phyloP scores from a whole-genome alignment of 64 coral and sea anemone genomes.

The Astreopora myriophthalma region DNA sequence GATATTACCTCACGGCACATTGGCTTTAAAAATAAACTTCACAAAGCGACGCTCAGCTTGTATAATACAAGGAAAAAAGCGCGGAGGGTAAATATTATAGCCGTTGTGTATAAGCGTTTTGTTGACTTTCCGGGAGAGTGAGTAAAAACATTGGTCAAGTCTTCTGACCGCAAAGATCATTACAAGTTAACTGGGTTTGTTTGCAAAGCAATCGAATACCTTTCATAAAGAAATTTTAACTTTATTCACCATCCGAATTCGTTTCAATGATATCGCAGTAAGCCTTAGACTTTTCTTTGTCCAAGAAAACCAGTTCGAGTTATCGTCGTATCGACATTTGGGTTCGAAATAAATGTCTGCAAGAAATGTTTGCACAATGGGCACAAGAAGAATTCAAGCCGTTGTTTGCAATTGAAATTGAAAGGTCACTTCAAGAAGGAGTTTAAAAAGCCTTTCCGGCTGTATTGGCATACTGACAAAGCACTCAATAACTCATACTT shows the following conservation, averaged over 20 bases:
- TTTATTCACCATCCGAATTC: neutral
- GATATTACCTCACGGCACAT: neutral
- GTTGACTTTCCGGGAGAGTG: neutral
- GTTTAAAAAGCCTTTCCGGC: neutral
- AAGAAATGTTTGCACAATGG: neutral
- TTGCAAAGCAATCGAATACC: neutral
- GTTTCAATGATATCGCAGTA: no score
- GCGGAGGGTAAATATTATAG: neutral
- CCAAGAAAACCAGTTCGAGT: no score
- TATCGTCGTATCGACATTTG: neutral
- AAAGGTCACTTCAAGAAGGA: neutral
- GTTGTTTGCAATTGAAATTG: neutral
- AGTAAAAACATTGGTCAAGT: neutral
- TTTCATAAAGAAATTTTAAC: slow-evolving; percentile 6
- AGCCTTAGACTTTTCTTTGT: neutral
- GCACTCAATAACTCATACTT: neutral
- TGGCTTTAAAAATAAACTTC: neutral
- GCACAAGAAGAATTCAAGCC: neutral
- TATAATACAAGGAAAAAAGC: neutral
- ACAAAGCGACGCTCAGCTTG: neutral
- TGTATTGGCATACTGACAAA: neutral
- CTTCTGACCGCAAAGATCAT: neutral
- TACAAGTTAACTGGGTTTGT: neutral
- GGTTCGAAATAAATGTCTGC: neutral
- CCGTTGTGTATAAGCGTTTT: neutral